These are phyloP conservation scores for Platycheirus rosarum DNA, from an alignment of 2,888 invertebrate species.

Conservation along the genomic window DNA sequence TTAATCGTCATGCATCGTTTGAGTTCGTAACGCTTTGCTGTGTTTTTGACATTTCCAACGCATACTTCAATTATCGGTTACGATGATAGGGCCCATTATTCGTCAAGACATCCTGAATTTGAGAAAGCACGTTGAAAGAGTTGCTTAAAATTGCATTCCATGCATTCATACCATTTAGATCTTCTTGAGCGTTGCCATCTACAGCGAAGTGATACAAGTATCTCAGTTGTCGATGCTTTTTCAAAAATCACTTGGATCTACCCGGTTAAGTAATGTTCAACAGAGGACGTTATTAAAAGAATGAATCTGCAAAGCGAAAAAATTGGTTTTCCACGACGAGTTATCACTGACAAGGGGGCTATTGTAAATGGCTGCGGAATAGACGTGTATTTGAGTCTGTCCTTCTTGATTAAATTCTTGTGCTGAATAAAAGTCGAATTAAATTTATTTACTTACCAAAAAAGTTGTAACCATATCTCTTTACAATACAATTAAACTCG, in stretches of 20 bases:
- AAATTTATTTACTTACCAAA: too few species aligned
- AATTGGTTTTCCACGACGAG: constrained; percentile 5
- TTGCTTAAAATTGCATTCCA: constrained; percentile 10
- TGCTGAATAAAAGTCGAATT: too few species aligned
- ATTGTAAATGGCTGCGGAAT: too few species aligned
- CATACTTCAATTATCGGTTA: too few species aligned
- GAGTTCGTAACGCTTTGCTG: too few species aligned
- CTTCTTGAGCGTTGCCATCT: constrained; percentile 75
- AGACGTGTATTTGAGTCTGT: too few species aligned
- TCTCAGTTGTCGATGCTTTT: constrained; percentile 51
- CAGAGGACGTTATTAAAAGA: neutral
- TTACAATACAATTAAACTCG: too few species aligned
- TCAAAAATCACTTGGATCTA: constrained; percentile 76
- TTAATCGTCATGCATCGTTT: too few species aligned
- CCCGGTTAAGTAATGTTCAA: constrained; percentile 75
- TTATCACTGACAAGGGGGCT: constrained; percentile 9
- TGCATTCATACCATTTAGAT: constrained; percentile 70
- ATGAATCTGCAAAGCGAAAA: neutral
- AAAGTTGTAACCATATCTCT: too few species aligned
- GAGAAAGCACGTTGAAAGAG: neutral
- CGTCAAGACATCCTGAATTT: constrained; percentile 9
- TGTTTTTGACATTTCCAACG: too few species aligned
- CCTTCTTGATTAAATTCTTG: too few species aligned
- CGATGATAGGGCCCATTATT: too few species aligned
- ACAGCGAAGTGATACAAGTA: constrained; percentile 58